phyloP scores from a whole-genome alignment of 23 tunicate species.

The Ascidia mentula region DNA sequence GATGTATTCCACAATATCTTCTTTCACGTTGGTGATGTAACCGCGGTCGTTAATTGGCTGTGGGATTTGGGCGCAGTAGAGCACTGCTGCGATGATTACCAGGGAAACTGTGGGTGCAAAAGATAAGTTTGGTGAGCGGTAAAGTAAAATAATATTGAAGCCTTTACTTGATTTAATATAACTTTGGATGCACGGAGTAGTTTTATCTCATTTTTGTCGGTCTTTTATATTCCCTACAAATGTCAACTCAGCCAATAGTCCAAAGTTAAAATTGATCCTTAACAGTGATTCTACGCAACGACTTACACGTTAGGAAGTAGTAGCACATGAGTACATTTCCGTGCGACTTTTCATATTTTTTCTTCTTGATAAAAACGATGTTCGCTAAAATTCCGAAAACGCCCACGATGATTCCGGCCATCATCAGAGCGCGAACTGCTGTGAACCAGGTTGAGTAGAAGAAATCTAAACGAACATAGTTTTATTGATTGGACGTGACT shows the following conservation, averaged over 20 bases:
- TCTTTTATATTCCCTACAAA: no score
- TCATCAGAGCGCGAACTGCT: slow-evolving; percentile 79
- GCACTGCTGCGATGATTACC: slow-evolving; percentile 41
- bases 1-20: slow-evolving; percentile 35
- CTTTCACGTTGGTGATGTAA: slow-evolving; percentile 21
- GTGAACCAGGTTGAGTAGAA: slow-evolving; percentile 67
- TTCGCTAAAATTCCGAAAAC: slow-evolving; percentile 52
- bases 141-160: no score
- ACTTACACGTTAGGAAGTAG: slow-evolving; percentile 76
- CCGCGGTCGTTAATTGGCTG: slow-evolving; percentile 39
- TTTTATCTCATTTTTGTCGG: no score
- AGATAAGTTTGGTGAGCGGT: no score
- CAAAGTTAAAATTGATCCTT: no score
- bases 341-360: background rate
- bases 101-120: slow-evolving; percentile 20
- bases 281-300: no score
- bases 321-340: slow-evolving; percentile 53
- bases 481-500: no score
- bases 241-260: no score
- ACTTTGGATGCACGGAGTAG: no score
- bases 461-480: slow-evolving; percentile 53
- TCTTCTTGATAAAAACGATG: slow-evolving; percentile 20
- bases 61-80: slow-evolving; percentile 47
- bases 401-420: slow-evolving; percentile 71
- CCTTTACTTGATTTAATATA: no score